A percentile compares a stretch with the other conserved stretches of the same genome.
Conservation (phyloP, 2,797 vertebrate genomes). For the Apogon hyalosoma region DNA sequence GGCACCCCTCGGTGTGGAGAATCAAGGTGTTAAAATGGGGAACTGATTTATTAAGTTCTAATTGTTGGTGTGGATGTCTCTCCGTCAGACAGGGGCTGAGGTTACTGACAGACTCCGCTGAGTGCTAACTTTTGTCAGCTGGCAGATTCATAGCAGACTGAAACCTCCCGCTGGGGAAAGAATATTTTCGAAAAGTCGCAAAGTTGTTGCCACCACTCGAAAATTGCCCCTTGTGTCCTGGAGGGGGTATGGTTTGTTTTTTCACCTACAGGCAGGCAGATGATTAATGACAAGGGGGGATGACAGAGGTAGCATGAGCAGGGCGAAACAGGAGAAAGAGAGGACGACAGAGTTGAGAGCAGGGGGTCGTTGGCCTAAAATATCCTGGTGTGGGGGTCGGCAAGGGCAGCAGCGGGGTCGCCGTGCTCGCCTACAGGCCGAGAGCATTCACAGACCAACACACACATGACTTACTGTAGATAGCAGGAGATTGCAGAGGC, state of each 20-base stretch:
- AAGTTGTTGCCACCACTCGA: slow-evolving; percentile 85
- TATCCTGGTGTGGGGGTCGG: slow-evolving; percentile 77
- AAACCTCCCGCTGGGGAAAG: slow-evolving; percentile 67
- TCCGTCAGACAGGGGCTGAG: slow-evolving; percentile 74
- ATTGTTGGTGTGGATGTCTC: slow-evolving; percentile 86
- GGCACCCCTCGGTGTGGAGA: slow-evolving; percentile 48
- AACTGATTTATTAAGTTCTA: slow-evolving; percentile 87
- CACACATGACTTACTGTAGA: slow-evolving; percentile 81
- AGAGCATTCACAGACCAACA: slow-evolving; percentile 69
- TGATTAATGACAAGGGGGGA: slow-evolving; percentile 83
- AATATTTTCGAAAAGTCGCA: slow-evolving; percentile 85
- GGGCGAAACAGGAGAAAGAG: slow-evolving; percentile 54
- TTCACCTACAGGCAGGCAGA: slow-evolving; percentile 76
- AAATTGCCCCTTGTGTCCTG: slow-evolving; percentile 79
- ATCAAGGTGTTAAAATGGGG: slow-evolving; percentile 80
- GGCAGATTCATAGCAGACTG: slow-evolving; percentile 72
- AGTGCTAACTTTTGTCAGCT: slow-evolving; percentile 87
- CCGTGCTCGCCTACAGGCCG: slow-evolving; percentile 43
- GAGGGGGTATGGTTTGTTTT: slow-evolving; percentile 77
- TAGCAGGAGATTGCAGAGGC: slow-evolving; percentile 74
- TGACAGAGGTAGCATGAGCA: slow-evolving; percentile 14
- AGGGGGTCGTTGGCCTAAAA: slow-evolving; percentile 77
- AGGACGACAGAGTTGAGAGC: slow-evolving; percentile 48
- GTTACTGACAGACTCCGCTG: slow-evolving; percentile 84
- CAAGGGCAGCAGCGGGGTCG: slow-evolving; percentile 62